A percentile compares a stretch with the other conserved stretches of the same genome.
Evolutionary conservation across 1,140 invertebrate genomes (phyloP).

Genomic region (Stegodyphus mimosarum): DNA sequence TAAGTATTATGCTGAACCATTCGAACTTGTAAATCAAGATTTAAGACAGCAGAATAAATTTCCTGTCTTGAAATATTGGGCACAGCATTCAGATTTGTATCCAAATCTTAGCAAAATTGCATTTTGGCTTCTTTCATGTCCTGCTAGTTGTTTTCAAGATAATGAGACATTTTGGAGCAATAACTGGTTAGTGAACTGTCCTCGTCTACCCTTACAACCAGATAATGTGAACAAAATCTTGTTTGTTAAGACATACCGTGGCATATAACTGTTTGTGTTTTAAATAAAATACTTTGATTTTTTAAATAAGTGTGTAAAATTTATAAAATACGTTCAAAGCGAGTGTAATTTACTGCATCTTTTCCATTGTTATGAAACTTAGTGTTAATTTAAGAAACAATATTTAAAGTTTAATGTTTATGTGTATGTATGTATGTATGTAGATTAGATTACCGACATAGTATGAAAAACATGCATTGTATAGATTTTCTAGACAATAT

Average conservation of each 20-base stretch:
- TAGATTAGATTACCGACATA: too few species aligned
- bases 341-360: too few species aligned
- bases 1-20: slow-evolving; percentile 25
- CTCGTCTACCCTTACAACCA: slow-evolving; percentile 18
- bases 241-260: slow-evolving; percentile 36
- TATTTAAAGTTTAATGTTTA: too few species aligned
- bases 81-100: slow-evolving; percentile 23
- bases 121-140: slow-evolving; percentile 33
- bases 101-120: slow-evolving; percentile 30
- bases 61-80: slow-evolving; percentile 33
- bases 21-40: neutral
- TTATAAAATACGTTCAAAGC: too few species aligned
- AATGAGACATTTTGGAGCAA: slow-evolving; percentile 24
- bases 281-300: too few species aligned
- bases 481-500: too few species aligned
- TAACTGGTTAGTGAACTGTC: slow-evolving; percentile 35
- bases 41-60: slow-evolving; percentile 3
- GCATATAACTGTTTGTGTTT: slow-evolving; percentile 2
- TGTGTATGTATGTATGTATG: too few species aligned
- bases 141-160: slow-evolving; percentile 10
- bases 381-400: too few species aligned
- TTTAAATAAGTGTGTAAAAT: too few species aligned
- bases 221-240: slow-evolving; percentile 46
- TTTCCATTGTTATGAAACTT: too few species aligned
- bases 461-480: too few species aligned